Evolutionary conservation across 2,888 invertebrate species (phyloP).

Genomic region (Nymphalis polychloros): DNA sequence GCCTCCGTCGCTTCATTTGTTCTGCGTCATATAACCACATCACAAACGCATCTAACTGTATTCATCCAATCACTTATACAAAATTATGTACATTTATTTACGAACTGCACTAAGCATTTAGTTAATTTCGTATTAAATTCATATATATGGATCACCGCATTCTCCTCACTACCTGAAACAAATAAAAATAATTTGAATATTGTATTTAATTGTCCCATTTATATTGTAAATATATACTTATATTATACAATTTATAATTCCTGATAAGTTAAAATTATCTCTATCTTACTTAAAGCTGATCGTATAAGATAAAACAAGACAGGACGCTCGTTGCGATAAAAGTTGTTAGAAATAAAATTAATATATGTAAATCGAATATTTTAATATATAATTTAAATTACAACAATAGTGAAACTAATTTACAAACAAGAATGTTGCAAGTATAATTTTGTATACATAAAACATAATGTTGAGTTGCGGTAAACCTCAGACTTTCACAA

Average conservation of each 20-base stretch:
- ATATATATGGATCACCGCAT: conserved; percentile 38
- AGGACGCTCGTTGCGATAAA: too few relatives aligned
- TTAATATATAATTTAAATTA: neutral
- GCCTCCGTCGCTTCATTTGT: conserved; percentile 74
- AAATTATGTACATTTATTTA: conserved; percentile 7
- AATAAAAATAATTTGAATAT: conserved; percentile 15
- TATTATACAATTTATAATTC: too few relatives aligned
- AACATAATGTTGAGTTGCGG: conserved; percentile 33
- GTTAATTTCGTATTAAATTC: neutral
- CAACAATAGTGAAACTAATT: conserved; percentile 2
- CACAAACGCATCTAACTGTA: conserved; percentile 40
- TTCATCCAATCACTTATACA: neutral
- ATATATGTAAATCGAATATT: neutral
- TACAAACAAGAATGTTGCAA: neutral
- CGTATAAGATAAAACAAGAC: too few relatives aligned
- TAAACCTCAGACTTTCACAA: conserved; percentile 43
- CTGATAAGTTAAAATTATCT: too few relatives aligned
- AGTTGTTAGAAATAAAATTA: neutral
- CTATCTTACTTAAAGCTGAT: too few relatives aligned
- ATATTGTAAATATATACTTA: too few relatives aligned
- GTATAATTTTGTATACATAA: conserved; percentile 1
- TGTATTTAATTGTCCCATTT: too few relatives aligned
- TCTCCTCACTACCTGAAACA: conserved; percentile 48
- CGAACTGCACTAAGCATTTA: conserved; percentile 11
- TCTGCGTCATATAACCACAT: conserved; percentile 51